Evolutionary conservation across 2,888 invertebrate species (phyloP).

Genomic region (Scrobipalpa atriplicella): DNA sequence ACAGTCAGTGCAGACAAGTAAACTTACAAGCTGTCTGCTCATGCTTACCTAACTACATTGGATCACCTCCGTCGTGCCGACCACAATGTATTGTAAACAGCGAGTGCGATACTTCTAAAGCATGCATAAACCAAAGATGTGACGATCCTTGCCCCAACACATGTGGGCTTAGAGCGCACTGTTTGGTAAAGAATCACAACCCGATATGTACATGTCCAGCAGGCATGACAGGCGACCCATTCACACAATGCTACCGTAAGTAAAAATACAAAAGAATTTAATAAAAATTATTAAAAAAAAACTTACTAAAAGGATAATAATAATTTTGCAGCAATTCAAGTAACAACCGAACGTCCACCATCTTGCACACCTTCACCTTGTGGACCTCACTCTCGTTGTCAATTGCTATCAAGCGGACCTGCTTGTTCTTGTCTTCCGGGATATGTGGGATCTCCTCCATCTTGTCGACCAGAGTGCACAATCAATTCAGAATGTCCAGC

Average conservation of each 20-base stretch:
- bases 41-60: conserved; percentile 90
- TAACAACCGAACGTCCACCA: conserved; percentile 85
- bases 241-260: conserved; percentile 90
- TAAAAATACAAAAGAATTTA: conserved; percentile 39
- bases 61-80: conserved; percentile 90
- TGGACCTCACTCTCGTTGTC: conserved; percentile 92
- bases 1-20: conserved; percentile 91
- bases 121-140: conserved; percentile 93
- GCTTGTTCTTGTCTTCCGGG: conserved; percentile 91
- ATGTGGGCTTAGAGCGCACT: conserved; percentile 93
- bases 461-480: conserved; percentile 91
- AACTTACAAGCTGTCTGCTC: conserved; percentile 93
- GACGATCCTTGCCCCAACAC: conserved; percentile 94
- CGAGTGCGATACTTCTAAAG: conserved; percentile 91
- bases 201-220: conserved; percentile 93
- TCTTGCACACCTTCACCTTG: conserved; percentile 93
- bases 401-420: conserved; percentile 87
- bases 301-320: background rate
- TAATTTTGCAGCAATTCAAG: conserved; percentile 55
- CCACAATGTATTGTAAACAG: conserved; percentile 95
- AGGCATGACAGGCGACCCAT: conserved; percentile 94
- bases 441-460: conserved; percentile 90
- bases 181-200: conserved; percentile 92
- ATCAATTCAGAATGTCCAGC: conserved; percentile 91
- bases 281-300: background rate